These are phyloP conservation scores for Kryptolebias marmoratus DNA, from an alignment of 2,113 vertebrate species.

Conservation along the genomic window DNA sequence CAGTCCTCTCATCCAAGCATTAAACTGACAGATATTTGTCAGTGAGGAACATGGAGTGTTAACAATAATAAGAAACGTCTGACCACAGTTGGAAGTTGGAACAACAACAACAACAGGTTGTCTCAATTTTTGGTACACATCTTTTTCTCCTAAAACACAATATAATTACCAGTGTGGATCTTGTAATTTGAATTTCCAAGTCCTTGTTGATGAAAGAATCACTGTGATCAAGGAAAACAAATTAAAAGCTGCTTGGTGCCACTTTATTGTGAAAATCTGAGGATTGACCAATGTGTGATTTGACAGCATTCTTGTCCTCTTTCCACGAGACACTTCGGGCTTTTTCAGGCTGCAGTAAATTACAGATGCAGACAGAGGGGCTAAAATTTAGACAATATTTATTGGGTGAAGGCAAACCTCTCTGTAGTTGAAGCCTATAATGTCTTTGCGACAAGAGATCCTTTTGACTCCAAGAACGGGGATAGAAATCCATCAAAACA, in stretches of 20 bases:
- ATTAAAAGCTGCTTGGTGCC: background rate
- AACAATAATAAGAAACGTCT: conserved; percentile 2
- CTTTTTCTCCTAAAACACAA: background rate
- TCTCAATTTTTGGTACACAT: conserved; percentile 3
- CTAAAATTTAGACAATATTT: background rate
- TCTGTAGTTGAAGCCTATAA: background rate
- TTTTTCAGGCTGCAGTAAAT: background rate
- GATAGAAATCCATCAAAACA: background rate
- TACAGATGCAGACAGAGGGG: background rate
- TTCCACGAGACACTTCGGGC: background rate
- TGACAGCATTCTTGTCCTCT: background rate
- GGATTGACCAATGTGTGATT: background rate
- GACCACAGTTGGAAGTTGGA: background rate
- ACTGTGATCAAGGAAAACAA: background rate
- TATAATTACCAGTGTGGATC: conserved; percentile 6
- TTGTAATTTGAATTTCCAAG: conserved; percentile 14
- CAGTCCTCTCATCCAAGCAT: background rate
- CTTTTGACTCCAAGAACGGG: background rate
- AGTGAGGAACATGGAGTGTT: background rate
- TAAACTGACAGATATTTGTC: background rate
- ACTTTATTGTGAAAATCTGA: background rate
- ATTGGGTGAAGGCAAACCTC: background rate
- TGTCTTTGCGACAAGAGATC: background rate
- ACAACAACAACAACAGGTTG: background rate
- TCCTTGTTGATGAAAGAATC: background rate